Conservation (phyloP, 1,140 invertebrate species). For the Goniozus legneri region DNA sequence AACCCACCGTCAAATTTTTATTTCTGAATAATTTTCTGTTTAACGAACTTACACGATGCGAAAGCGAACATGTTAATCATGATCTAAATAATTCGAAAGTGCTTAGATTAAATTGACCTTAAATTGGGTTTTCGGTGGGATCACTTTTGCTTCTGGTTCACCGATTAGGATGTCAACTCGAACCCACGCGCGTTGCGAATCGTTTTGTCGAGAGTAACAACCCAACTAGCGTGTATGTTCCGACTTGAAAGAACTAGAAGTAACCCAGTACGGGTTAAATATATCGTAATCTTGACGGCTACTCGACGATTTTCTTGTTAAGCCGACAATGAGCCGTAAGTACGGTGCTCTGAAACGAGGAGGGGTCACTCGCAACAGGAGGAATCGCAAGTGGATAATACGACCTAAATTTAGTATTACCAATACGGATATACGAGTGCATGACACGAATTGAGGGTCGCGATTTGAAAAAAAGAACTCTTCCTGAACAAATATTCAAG, state of each 20-base stretch:
- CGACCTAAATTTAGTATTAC: constrained; percentile 42
- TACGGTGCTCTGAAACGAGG: constrained; percentile 20
- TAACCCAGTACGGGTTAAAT: constrained; percentile 15
- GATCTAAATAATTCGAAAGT: too few relatives aligned
- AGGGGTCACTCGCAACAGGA: too few relatives aligned
- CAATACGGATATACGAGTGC: constrained; percentile 12
- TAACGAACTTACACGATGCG: too few relatives aligned
- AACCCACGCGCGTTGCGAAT: too few relatives aligned
- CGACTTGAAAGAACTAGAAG: constrained; percentile 15
- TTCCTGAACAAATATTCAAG: constrained; percentile 14
- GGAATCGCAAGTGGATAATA: constrained; percentile 47
- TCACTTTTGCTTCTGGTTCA: too few relatives aligned
- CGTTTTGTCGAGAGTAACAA: too few relatives aligned
- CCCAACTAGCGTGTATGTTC: constrained; percentile 19
- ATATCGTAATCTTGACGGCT: constrained; percentile 26
- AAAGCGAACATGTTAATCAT: too few relatives aligned
- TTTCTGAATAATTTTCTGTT: too few relatives aligned
- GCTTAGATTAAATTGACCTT: too few relatives aligned
- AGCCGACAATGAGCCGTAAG: constrained; percentile 33
- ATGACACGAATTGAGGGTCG: constrained; percentile 13
- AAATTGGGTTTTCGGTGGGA: too few relatives aligned
- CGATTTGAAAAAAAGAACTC: constrained; percentile 10
- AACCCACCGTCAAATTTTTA: too few relatives aligned
- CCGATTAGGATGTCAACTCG: too few relatives aligned
- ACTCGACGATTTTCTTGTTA: constrained; percentile 43